A percentile compares a stretch with the other conserved stretches of the same genome.
These are phyloP conservation scores for Micrastur ruficollis DNA, from an alignment of 2,797 vertebrate genomes.

Conservation along the genomic window DNA sequence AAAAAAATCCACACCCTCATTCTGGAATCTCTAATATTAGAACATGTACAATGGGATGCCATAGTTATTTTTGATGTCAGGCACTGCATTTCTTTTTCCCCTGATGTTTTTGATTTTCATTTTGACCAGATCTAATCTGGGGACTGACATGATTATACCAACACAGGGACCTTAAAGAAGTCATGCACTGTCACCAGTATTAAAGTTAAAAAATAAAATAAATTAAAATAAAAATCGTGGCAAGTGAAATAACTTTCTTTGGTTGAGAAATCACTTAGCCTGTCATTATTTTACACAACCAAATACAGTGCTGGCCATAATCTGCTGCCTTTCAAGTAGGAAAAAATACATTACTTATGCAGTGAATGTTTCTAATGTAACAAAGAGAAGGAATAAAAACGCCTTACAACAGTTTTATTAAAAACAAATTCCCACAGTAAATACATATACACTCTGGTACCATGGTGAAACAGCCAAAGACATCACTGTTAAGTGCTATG, in stretches of 20 bases:
- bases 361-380: conserved; percentile 79
- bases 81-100: background rate
- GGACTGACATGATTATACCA: background rate
- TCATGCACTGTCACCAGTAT: background rate
- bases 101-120: background rate
- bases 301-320: conserved; percentile 67
- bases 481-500: conserved; percentile 81
- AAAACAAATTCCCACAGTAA: conserved; percentile 88
- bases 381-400: conserved; percentile 83
- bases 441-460: conserved; percentile 80
- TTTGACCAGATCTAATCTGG: background rate
- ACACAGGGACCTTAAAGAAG: background rate
- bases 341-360: conserved; percentile 81
- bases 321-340: conserved; percentile 73
- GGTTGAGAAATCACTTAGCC: conserved; percentile 44
- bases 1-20: background rate
- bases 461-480: conserved; percentile 76
- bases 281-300: conserved; percentile 43
- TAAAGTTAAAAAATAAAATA: background rate
- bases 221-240: background rate
- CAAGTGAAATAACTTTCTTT: conserved; percentile 49
- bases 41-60: background rate
- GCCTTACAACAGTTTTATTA: conserved; percentile 82
- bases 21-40: background rate
- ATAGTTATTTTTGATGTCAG: background rate